Evolutionary conservation across 2,888 invertebrate genomes (phyloP).

Genomic region (Corbicula japonica): DNA sequence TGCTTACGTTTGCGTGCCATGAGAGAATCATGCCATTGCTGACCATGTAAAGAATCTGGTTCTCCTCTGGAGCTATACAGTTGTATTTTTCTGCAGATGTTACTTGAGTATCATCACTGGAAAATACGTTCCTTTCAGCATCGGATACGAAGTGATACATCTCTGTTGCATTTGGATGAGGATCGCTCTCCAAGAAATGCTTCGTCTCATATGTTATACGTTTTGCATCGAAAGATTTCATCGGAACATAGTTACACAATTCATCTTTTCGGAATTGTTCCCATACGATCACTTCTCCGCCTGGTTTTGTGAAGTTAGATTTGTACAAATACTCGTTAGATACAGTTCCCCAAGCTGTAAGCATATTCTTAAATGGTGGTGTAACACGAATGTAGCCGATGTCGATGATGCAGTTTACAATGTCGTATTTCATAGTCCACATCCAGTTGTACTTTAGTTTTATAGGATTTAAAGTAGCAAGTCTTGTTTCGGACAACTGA

Average conservation of each 20-base stretch:
- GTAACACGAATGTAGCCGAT: slow-evolving; percentile 15
- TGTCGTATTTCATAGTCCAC: slow-evolving; percentile 2
- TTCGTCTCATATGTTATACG: slow-evolving; percentile 21
- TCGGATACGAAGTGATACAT: slow-evolving; percentile 34
- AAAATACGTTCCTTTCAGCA: slow-evolving; percentile 20
- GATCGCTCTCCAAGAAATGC: slow-evolving; percentile 22
- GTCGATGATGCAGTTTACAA: slow-evolving; percentile 22
- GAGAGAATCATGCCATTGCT: slow-evolving; percentile 16
- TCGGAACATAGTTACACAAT: slow-evolving; percentile 23
- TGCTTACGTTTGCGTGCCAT: slow-evolving; percentile 4
- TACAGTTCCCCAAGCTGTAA: slow-evolving; percentile 24
- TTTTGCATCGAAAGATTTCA: slow-evolving; percentile 8
- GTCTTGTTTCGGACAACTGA: neutral
- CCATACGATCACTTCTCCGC: slow-evolving; percentile 32
- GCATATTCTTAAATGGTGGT: slow-evolving; percentile 10
- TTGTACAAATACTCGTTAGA: slow-evolving; percentile 14
- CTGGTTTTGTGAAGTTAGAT: neutral
- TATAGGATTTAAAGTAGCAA: neutral
- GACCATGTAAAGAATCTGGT: slow-evolving; percentile 12
- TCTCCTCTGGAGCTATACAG: slow-evolving; percentile 9
- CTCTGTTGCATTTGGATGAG: slow-evolving; percentile 11
- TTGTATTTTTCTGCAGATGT: neutral
- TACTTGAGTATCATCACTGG: slow-evolving; percentile 25
- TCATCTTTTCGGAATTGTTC: slow-evolving; percentile 3
- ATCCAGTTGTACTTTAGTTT: neutral